phyloP scores from a whole-genome alignment of 2,888 invertebrate species.

The Nemotelus pantherinus region DNA sequence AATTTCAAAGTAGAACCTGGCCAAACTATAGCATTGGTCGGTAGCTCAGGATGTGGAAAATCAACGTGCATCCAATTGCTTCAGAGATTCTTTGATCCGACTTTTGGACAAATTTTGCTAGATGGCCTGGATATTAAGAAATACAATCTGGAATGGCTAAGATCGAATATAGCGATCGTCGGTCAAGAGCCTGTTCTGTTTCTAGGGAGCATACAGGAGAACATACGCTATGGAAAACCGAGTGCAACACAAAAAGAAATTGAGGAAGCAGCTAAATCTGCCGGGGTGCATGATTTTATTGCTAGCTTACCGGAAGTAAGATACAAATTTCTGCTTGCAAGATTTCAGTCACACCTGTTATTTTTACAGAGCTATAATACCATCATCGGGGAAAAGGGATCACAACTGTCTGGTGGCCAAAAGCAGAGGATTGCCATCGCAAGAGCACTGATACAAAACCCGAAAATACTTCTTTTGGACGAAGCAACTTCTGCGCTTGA shows the following conservation, averaged over 20 bases:
- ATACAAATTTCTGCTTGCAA: conserved; percentile 57
- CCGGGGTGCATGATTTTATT: conserved; percentile 82
- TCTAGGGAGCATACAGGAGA: conserved; percentile 76
- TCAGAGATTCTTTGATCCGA: conserved; percentile 79
- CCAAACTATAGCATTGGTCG: conserved; percentile 78
- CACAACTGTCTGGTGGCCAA: conserved; percentile 84
- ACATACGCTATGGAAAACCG: conserved; percentile 78
- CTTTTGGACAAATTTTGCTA: conserved; percentile 67
- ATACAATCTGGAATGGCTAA: conserved; percentile 78
- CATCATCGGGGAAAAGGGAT: conserved; percentile 80
- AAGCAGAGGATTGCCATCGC: conserved; percentile 89
- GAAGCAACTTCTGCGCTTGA: conserved; percentile 89
- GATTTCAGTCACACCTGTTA: background rate
- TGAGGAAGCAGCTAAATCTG: conserved; percentile 75
- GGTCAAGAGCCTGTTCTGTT: conserved; percentile 91
- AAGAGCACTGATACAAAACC: conserved; percentile 79
- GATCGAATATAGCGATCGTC: conserved; percentile 84
- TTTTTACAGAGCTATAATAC: conserved; percentile 78
- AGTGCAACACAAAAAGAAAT: conserved; percentile 75
- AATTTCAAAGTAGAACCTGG: conserved; percentile 72
- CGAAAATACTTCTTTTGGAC: conserved; percentile 79
- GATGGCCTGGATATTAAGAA: conserved; percentile 74
- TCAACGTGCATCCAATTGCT: conserved; percentile 82
- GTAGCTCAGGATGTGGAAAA: conserved; percentile 83
- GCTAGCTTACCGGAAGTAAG: conserved; percentile 75